Conservation (phyloP, 2,797 vertebrate species). For the Urosaurus nigricauda region DNA sequence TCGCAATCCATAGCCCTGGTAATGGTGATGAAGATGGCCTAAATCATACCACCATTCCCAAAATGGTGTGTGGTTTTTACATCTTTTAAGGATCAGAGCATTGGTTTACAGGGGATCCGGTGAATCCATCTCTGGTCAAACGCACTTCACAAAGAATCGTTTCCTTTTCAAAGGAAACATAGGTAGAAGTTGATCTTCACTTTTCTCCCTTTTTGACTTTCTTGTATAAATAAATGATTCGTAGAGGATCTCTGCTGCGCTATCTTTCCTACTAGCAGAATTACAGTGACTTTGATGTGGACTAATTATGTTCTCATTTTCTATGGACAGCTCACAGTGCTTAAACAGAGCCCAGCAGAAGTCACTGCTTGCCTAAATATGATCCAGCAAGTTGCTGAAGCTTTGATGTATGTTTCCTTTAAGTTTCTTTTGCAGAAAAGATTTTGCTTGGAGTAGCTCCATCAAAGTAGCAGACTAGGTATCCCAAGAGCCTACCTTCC, state of each 20-base stretch:
- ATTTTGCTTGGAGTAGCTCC: slow-evolving; percentile 9
- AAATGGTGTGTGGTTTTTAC: neutral
- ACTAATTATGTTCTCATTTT: slow-evolving; percentile 61
- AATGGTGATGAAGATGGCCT: neutral
- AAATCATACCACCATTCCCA: neutral
- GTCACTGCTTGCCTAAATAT: slow-evolving; percentile 54
- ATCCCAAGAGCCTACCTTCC: slow-evolving; percentile 37
- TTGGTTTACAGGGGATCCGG: neutral
- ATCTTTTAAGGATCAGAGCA: slow-evolving; percentile 22
- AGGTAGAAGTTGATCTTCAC: neutral
- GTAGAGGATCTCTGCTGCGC: slow-evolving; percentile 35
- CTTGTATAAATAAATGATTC: slow-evolving; percentile 44
- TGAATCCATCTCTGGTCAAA: neutral
- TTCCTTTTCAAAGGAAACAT: slow-evolving; percentile 7
- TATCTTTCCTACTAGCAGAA: slow-evolving; percentile 45
- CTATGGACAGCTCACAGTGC: slow-evolving; percentile 43
- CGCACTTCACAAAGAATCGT: neutral
- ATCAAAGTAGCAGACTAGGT: neutral
- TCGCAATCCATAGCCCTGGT: too few relatives aligned
- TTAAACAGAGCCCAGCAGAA: slow-evolving; percentile 47
- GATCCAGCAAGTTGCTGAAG: slow-evolving; percentile 36
- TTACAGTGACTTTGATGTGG: slow-evolving; percentile 61
- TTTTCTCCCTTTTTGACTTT: neutral
- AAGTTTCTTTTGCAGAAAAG: slow-evolving; percentile 30
- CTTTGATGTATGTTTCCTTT: slow-evolving; percentile 33